Evolutionary conservation across 2,888 invertebrate species (phyloP).

Genomic region (Sarcophaga rosellei): DNA sequence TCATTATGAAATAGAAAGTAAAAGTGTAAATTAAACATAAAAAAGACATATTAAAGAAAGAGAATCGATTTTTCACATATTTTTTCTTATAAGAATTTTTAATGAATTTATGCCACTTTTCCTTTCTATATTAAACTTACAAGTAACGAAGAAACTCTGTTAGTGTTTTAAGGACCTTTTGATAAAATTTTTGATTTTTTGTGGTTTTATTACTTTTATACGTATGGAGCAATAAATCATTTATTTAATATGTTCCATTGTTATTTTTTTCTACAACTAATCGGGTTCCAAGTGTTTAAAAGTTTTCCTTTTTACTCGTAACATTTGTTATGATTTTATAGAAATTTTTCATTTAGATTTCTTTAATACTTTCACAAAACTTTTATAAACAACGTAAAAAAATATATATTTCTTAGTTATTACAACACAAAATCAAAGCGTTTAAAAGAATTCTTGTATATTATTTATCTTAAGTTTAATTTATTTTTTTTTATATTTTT

Average conservation of each 20-base stretch:
- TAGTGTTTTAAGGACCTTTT: constrained; percentile 23
- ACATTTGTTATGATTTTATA: constrained; percentile 75
- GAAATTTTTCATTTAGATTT: background rate
- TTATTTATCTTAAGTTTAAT: constrained; percentile 43
- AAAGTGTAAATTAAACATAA: constrained; percentile 32
- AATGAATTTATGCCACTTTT: constrained; percentile 29
- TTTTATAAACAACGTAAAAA: constrained; percentile 36
- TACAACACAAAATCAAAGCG: constrained; percentile 54
- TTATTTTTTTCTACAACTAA: constrained; percentile 62
- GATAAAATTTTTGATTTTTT: constrained; percentile 25
- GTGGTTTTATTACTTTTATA: constrained; percentile 5
- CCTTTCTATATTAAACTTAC: constrained; percentile 40
- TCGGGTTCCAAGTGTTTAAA: constrained; percentile 74
- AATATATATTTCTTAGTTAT: constrained; percentile 31
- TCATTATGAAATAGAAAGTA: constrained; percentile 16
- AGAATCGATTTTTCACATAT: constrained; percentile 70
- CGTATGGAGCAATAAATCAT: constrained; percentile 1
- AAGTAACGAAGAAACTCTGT: constrained; percentile 24
- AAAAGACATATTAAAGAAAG: constrained; percentile 30
- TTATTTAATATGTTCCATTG: constrained; percentile 26
- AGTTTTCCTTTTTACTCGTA: constrained; percentile 72
- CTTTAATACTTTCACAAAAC: background rate
- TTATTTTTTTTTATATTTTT: constrained; percentile 56
- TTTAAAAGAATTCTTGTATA: constrained; percentile 40
- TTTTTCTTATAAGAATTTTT: constrained; percentile 36